phyloP scores from a whole-genome alignment of 2,113 vertebrate species.

The Emydocephalus ijimae region DNA sequence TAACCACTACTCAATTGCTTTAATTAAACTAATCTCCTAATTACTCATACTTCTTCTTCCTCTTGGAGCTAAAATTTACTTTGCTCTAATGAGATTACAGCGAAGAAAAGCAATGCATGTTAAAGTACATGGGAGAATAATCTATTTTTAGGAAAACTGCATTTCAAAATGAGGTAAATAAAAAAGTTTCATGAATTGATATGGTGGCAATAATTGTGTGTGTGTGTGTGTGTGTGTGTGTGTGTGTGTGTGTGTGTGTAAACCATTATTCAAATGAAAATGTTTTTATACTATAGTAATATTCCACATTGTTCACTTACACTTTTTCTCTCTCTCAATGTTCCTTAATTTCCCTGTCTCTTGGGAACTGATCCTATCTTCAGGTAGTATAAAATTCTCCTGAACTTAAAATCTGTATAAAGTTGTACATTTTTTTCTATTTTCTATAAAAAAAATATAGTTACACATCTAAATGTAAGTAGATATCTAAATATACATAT shows the following conservation, averaged over 20 bases:
- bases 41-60: neutral
- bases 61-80: neutral
- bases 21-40: conserved; percentile 23
- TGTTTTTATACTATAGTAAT: neutral
- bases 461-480: neutral
- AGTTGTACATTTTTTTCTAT: neutral
- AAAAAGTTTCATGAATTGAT: neutral
- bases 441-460: neutral
- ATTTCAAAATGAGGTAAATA: neutral
- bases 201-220: conserved; percentile 6
- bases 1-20: conserved; percentile 6
- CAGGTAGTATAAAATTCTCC: neutral
- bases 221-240: too few relatives aligned
- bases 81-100: neutral
- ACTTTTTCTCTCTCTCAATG: conserved; percentile 3
- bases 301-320: neutral
- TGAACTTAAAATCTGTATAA: neutral
- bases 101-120: neutral
- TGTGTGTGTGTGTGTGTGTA: neutral
- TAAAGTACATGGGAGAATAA: neutral
- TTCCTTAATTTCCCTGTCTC: neutral
- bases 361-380: neutral
- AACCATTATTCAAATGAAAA: conserved; percentile 23
- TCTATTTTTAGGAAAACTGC: neutral
- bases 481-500: neutral